Base-by-base conservation (phyloP, 2,797 vertebrate genomes). In the Cercopithecus diana region DNA sequence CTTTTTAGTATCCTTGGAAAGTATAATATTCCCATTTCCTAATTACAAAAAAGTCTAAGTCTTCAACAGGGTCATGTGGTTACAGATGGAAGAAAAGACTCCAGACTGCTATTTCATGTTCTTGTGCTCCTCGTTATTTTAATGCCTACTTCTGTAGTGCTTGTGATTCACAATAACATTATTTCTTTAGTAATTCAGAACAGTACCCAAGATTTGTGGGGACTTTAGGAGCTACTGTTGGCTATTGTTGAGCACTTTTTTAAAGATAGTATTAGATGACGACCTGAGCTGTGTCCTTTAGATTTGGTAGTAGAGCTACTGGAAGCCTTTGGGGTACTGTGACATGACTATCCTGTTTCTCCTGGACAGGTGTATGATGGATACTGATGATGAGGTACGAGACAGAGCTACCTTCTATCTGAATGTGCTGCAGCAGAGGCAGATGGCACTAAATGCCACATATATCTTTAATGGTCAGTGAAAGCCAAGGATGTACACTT, bases 331-430 rank as follows among this genome's bases (percentile, higher is more conserved):
- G 52, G 48, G 26, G 24, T 88, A 20, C 76, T 70, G n/a, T 97
- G 88, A 91, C 79, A 0, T 61, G 85, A 28, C 28, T 92, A 0
- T 52, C 67, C 33, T 92, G 55, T 82, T 82, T 93, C 48, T 67
- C 61, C 87, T 86, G 39, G 24, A 13, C 96, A 99, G 99, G 98
- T 99, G 99, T 96, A 99, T 99, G 99, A 99, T 99, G 99, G 99
- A 99, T 98, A 99, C 99, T 0, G 99, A 99, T 4, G 99, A 99
- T 0, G 99, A 99, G 90, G 99, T 99, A 55, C 99, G 99, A 1
- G 99, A 99, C 99, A 99, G 99, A 98, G 99, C 99, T 0, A 99
- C 99, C 0, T 99, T 99, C 99, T 99, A 99, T 98, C 98, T 99
- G 99, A 99, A 99, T 0, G 99, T 99, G 1, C 99, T 99, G 14